Conservation (phyloP, 2,113 vertebrate species). For the Axis porcinus region DNA sequence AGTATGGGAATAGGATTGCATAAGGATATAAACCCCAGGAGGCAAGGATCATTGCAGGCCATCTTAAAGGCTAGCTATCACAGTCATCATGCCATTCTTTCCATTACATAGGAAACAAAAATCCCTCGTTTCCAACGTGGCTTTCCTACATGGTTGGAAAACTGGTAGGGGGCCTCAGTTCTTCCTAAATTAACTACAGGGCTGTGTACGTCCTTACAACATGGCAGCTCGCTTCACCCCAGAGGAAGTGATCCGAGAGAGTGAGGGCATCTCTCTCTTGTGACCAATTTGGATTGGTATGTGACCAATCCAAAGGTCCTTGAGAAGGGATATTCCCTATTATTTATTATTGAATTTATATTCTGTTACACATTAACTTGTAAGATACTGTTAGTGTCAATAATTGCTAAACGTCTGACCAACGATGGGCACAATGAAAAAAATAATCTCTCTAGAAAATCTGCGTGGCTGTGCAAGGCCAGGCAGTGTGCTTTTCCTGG, state of each 20-base stretch:
- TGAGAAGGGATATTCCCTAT: neutral
- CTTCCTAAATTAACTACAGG: neutral
- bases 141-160: neutral
- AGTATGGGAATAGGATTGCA: neutral
- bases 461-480: neutral
- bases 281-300: neutral
- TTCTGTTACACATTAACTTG: neutral
- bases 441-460: neutral
- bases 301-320: neutral
- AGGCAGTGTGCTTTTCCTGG: neutral
- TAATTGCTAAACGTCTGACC: neutral
- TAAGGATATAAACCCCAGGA: neutral
- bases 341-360: constrained; percentile 6
- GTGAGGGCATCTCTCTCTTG: neutral
- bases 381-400: neutral
- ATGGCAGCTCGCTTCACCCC: neutral
- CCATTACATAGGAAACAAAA: neutral
- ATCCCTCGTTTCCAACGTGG: neutral
- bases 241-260: neutral
- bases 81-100: neutral
- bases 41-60: neutral
- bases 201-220: neutral
- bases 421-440: neutral
- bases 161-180: neutral
- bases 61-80: neutral